phyloP scores from a whole-genome alignment of 2,797 vertebrate species.

The Platalea minor region DNA sequence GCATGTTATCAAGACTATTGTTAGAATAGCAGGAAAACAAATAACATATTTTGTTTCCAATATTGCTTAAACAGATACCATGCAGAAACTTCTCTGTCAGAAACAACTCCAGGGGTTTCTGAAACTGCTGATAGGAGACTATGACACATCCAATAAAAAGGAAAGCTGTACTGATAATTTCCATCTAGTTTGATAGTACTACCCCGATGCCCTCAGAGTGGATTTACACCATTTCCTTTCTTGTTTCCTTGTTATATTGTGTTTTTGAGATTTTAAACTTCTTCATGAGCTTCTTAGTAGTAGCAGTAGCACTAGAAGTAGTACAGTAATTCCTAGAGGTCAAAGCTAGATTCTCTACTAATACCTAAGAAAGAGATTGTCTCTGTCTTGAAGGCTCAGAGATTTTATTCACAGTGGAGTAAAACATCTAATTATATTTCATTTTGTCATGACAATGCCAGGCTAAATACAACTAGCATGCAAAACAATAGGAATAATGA shows the following conservation, averaged over 20 bases:
- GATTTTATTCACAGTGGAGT: neutral
- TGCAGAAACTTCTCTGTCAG: neutral
- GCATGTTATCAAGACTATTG: neutral
- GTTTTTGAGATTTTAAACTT: neutral
- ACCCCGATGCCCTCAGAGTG: neutral
- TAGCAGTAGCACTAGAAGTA: neutral
- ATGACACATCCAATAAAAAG: neutral
- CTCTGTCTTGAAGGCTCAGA: neutral
- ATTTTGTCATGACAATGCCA: neutral
- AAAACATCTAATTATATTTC: neutral
- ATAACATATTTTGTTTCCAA: neutral
- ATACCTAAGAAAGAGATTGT: neutral
- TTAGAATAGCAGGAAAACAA: neutral
- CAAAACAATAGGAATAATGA: neutral
- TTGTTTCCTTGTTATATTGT: neutral
- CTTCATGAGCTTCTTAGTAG: neutral
- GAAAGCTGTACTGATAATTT: neutral
- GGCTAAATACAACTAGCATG: neutral
- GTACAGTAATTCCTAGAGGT: neutral
- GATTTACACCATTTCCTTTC: neutral
- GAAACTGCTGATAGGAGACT: neutral
- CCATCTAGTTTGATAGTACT: neutral
- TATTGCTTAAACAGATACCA: neutral
- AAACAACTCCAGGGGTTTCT: neutral
- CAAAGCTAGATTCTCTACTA: neutral